phyloP scores from a whole-genome alignment of 1,140 invertebrate genomes.

The Trachymyrmex septentrionalis region DNA sequence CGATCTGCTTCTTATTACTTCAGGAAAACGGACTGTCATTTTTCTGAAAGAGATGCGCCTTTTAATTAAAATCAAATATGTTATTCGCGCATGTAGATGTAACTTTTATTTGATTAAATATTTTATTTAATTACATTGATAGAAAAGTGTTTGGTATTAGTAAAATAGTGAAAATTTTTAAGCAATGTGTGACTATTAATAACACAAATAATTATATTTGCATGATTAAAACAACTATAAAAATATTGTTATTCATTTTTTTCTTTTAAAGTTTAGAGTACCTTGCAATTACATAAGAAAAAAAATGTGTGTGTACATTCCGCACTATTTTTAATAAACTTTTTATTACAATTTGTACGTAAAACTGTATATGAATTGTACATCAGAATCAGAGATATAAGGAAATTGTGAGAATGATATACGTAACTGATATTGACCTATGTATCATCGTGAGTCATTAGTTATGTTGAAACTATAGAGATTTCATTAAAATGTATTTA shows the following conservation, averaged over 20 bases:
- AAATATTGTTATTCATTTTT: too few relatives aligned
- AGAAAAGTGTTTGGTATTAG: too few relatives aligned
- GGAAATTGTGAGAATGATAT: constrained; percentile 5
- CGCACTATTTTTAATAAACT: not conserved
- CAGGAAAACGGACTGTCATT: constrained; percentile 80
- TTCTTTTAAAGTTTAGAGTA: too few relatives aligned
- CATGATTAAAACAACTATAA: too few relatives aligned
- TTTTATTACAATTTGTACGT: not conserved
- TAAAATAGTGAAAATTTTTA: too few relatives aligned
- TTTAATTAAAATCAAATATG: constrained; percentile 41
- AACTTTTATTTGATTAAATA: not conserved
- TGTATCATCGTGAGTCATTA: constrained; percentile 69
- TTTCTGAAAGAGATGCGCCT: constrained; percentile 19
- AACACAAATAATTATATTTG: too few relatives aligned
- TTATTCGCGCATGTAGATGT: not conserved
- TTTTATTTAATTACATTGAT: not conserved
- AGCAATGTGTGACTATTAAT: too few relatives aligned
- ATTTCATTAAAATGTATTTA: not conserved
- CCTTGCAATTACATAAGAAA: not conserved
- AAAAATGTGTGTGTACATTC: not conserved
- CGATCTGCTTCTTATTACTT: constrained; percentile 78
- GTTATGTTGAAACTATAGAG: not conserved
- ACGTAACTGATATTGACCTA: constrained; percentile 27
- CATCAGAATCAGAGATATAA: not conserved
- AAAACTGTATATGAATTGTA: not conserved